phyloP scores from a whole-genome alignment of 2,113 vertebrate genomes.

The Ornithorhynchus anatinus region DNA sequence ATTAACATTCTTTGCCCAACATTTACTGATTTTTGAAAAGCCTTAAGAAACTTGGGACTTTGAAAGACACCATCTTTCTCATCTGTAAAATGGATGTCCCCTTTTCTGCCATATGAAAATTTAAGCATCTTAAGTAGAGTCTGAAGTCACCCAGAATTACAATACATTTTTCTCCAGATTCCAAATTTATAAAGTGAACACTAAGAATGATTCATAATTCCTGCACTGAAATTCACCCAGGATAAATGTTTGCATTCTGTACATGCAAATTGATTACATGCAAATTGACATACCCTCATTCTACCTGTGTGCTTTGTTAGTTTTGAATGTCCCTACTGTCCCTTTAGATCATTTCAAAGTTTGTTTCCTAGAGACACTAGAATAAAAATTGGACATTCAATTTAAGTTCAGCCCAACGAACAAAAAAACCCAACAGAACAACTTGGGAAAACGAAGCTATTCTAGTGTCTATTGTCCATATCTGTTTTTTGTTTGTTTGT shows the following conservation, averaged over 20 bases:
- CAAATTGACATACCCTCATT: no score
- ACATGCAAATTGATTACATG: no score
- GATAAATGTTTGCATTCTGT: no score
- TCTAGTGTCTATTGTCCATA: no score
- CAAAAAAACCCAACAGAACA: not conserved
- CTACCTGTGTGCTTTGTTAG: not conserved
- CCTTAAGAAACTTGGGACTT: not conserved
- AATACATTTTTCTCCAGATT: no score
- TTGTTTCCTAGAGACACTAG: not conserved
- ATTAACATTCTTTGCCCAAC: no score
- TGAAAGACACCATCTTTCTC: not conserved
- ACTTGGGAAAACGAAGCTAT: not conserved
- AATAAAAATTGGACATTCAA: not conserved
- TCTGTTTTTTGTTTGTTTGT: not conserved
- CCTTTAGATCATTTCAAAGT: not conserved
- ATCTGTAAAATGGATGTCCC: constrained; percentile 7
- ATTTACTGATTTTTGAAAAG: no score
- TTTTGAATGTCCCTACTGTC: not conserved
- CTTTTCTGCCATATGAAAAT: constrained; percentile 17
- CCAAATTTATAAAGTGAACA: no score
- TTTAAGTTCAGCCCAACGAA: not conserved
- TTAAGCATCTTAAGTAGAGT: no score
- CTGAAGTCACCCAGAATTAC: no score
- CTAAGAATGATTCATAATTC: no score
- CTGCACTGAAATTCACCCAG: no score